Evolutionary conservation across 1,140 invertebrate genomes (phyloP), one percentile per base, ranked within the genome.

Genomic region (Euura saliciscinereae): DNA sequence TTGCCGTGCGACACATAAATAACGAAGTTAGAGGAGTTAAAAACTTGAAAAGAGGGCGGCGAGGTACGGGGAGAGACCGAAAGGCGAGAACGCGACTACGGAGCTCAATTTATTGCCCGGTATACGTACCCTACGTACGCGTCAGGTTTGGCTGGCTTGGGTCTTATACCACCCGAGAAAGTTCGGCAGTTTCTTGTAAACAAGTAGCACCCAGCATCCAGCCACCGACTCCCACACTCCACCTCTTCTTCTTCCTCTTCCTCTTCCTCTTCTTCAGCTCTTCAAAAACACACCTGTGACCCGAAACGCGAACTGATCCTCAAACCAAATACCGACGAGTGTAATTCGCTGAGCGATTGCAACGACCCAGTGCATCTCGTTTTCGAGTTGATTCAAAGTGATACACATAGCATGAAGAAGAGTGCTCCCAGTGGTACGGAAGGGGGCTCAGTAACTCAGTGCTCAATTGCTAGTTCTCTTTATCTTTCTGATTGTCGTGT

Each of bases 11-110:
- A 74, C 76, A 81, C 80, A 83, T 84, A 83, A 84, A 84, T 84
- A 84, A 84, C 81, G 79, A 83, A 84, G 81, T 84, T 84, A 78
- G 74, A 69, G 28, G 73, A 82, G 82, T 83, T 84, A 80, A 84
- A 83, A 84, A 83, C 72, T 84, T 67, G 78, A 79, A 77, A 72
- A 71, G 70, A 75, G 72, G 69, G 77, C 71, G 70, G 66, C 66
- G 4, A 8, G 10, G 28, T 11, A 43, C 5, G 11, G 44, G 45
- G 59, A 51, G 65, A n/a, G 46, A 73, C 46, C 69, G 67, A 75
- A 59, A 59, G 51, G 11, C 66, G 66, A 67, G 66, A 44, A 67
- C 28, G 13, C 66, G 66, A 67, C 66, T 67, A 10, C 42, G 13
- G 10, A 42, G 11, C 28, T 42, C 13, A 67, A 67, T 67, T 67